These are phyloP conservation scores for Spilarctia lutea DNA, from an alignment of 2,888 invertebrate species.

Conservation along the genomic window DNA sequence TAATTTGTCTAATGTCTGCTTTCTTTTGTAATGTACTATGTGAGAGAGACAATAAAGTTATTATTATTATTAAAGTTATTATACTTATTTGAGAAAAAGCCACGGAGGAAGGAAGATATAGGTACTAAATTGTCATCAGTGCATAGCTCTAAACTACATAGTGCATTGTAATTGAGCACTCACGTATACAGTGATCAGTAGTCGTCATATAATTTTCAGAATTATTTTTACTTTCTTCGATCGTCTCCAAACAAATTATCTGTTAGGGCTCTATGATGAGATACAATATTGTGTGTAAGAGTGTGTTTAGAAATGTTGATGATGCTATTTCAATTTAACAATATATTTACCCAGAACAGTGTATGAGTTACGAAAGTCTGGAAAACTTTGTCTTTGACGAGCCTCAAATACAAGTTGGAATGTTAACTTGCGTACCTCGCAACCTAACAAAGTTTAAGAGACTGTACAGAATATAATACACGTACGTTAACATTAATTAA, in stretches of 20 bases:
- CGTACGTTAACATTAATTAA: conserved; percentile 36
- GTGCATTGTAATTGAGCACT: not conserved
- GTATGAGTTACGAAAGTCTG: conserved; percentile 47
- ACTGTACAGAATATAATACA: conserved; percentile 36
- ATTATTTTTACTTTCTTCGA: not conserved
- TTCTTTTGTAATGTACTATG: too few relatives aligned
- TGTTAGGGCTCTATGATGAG: too few relatives aligned
- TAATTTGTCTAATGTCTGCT: too few relatives aligned
- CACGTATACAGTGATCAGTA: not conserved
- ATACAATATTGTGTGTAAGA: not conserved
- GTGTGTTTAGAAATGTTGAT: not conserved
- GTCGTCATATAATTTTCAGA: too few relatives aligned
- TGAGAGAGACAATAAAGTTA: too few relatives aligned
- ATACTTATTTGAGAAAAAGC: too few relatives aligned
- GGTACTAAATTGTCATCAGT: not conserved
- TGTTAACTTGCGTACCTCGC: conserved; percentile 43
- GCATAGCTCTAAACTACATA: too few relatives aligned
- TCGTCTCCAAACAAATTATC: not conserved
- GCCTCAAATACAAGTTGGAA: conserved; percentile 59
- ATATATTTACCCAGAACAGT: conserved; percentile 32
- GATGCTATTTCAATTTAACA: conserved; percentile 4
- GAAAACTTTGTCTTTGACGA: conserved; percentile 64
- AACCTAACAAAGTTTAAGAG: conserved; percentile 50
- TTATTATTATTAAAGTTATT: too few relatives aligned
- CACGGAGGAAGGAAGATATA: too few relatives aligned